Evolutionary conservation across 2,888 invertebrate genomes (phyloP), one percentile per base, ranked within the genome.

Genomic region (Panorpa germanica): DNA sequence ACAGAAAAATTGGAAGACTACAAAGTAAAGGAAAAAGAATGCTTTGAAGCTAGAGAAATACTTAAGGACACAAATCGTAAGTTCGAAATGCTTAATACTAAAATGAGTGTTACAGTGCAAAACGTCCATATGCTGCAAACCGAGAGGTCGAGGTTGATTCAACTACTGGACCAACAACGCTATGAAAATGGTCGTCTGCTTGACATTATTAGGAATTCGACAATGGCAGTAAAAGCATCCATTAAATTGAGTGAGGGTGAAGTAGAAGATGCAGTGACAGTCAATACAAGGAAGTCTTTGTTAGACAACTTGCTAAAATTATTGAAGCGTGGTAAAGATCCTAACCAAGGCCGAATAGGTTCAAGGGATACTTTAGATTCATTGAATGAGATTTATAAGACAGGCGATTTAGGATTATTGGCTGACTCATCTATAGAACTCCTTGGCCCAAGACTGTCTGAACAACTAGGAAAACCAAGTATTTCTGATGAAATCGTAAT

Each of bases 371-470:
- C 65, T 25, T 43, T 58, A 21, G 57, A 58, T 15, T 65, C 67
- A 1, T 43, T 63, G 15, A 55, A 52, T 2, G 59, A 59, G 21
- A 52, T 68, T 13, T 74, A 75, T 39, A 53, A 59, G 28, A 62
- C 64, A 37, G 74, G 74, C 8, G 70, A 70, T 45, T 59, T 73
- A 34, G 74, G 74, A 6, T 70, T 74, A 38, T n/a, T n/a, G n/a
- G n/a, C n/a, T n/a, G n/a, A n/a, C n/a, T n/a, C n/a, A n/a, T n/a
- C n/a, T n/a, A n/a, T n/a, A n/a, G n/a, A n/a, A n/a, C n/a, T n/a
- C n/a, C n/a, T n/a, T n/a, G n/a, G n/a, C n/a, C n/a, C 20, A 4
- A 43, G 41, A 27, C 43, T 38, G 15, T 43, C 44, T 29, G 48
- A 48, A 11, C 45, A 45, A 9, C 42, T 40, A 12, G 44, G 40